A percentile compares a stretch with the other conserved stretches of the same genome.
Evolutionary conservation across 2,888 invertebrate species (phyloP).

Genomic region (Polyploca ridens): DNA sequence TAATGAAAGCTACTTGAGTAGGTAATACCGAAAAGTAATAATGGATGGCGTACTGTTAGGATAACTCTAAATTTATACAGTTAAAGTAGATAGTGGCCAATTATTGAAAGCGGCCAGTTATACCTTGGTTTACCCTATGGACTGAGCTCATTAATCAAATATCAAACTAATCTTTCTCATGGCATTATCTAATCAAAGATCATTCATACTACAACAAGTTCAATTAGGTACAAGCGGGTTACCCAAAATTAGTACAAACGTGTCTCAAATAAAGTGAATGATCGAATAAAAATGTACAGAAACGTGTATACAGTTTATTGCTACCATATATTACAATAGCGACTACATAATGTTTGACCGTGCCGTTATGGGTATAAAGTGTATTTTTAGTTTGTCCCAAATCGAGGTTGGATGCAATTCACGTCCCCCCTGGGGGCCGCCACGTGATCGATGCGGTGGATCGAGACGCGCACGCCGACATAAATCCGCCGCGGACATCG

Average conservation of each 20-base stretch:
- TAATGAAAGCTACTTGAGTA: too few relatives aligned
- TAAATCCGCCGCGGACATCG: constrained; percentile 42
- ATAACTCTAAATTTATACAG: too few relatives aligned
- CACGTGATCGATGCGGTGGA: constrained; percentile 53
- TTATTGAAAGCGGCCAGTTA: too few relatives aligned
- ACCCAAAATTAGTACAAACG: too few relatives aligned
- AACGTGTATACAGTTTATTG: background rate
- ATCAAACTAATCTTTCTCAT: too few relatives aligned
- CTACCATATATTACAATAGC: background rate
- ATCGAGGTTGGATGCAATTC: constrained; percentile 41
- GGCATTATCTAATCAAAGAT: too few relatives aligned
- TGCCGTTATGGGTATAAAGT: constrained; percentile 23
- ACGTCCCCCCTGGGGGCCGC: constrained; percentile 36
- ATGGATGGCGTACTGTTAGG: too few relatives aligned
- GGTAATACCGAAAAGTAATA: too few relatives aligned
- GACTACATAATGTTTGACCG: constrained; percentile 9
- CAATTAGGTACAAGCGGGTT: background rate
- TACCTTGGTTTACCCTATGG: too few relatives aligned
- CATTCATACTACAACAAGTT: background rate
- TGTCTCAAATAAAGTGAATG: too few relatives aligned
- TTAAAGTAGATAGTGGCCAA: too few relatives aligned
- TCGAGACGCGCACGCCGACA: constrained; percentile 29
- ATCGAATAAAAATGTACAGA: background rate
- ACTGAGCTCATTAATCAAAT: background rate
- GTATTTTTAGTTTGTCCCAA: constrained; percentile 26